Evolutionary conservation across 2,113 vertebrate genomes (phyloP).

Genomic region (Entelurus aequoreus): DNA sequence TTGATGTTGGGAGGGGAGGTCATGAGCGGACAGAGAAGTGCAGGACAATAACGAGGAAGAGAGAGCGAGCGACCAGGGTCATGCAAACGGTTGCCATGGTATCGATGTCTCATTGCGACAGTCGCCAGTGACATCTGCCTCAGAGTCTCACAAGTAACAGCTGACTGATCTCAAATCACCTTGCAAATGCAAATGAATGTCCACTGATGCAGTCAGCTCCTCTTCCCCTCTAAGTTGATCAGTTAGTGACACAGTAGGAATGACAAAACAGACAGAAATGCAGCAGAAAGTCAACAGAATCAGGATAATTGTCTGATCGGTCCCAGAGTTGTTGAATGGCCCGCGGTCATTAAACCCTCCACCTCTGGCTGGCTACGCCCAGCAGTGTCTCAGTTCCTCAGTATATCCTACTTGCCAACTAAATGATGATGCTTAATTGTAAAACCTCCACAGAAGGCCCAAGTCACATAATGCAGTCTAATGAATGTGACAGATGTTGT

Average conservation of each 20-base stretch:
- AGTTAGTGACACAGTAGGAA: conserved; percentile 20
- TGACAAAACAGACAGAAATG: conserved; percentile 22
- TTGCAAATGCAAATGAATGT: conserved; percentile 63
- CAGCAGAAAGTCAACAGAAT: conserved; percentile 24
- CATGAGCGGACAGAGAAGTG: conserved; percentile 37
- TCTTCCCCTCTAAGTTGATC: conserved; percentile 32
- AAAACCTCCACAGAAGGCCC: conserved; percentile 66
- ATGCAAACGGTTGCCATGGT: conserved; percentile 50
- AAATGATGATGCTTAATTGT: conserved; percentile 78
- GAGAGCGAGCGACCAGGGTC: conserved; percentile 20
- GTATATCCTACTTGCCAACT: conserved; percentile 67
- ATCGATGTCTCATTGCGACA: conserved; percentile 50
- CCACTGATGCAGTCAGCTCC: conserved; percentile 43
- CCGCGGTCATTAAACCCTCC: conserved; percentile 64
- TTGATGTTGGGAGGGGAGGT: conserved; percentile 39
- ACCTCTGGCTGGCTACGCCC: conserved; percentile 41
- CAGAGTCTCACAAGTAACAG: conserved; percentile 55
- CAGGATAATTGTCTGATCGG: conserved; percentile 54
- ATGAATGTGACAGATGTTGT: conserved; percentile 78
- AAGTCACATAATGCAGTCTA: conserved; percentile 71
- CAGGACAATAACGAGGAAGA: conserved; percentile 27
- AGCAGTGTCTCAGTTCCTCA: conserved; percentile 53
- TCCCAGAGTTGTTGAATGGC: conserved; percentile 55
- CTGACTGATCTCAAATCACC: conserved; percentile 42
- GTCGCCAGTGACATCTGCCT: conserved; percentile 61